A percentile compares a stretch with the other conserved stretches of the same genome.
These are phyloP conservation scores for Pteruthius melanotis DNA, from an alignment of 2,113 vertebrate species.

Conservation along the genomic window DNA sequence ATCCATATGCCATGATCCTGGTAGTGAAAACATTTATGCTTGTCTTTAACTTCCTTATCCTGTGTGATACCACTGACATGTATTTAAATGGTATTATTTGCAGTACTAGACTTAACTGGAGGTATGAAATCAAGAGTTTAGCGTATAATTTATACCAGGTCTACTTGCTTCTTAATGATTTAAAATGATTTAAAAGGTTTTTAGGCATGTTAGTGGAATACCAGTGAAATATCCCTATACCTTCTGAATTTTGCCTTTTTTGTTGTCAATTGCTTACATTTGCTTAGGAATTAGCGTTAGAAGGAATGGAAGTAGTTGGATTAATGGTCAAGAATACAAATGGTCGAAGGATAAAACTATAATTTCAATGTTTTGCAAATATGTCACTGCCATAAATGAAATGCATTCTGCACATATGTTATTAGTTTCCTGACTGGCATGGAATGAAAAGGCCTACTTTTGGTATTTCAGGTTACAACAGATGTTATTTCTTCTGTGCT, in stretches of 20 bases:
- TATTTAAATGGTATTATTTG: neutral
- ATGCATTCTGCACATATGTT: neutral
- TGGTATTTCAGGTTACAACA: constrained; percentile 33
- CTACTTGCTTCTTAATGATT: neutral
- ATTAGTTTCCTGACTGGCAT: constrained; percentile 18
- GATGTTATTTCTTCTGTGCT: constrained; percentile 18
- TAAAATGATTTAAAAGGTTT: neutral
- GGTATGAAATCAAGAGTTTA: neutral
- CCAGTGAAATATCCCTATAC: neutral
- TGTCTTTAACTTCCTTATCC: neutral
- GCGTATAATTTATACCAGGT: neutral
- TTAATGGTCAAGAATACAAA: neutral
- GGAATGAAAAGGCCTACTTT: constrained; percentile 32
- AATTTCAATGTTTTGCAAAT: neutral
- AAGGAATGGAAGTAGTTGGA: neutral
- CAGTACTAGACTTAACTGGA: neutral
- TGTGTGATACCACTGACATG: neutral
- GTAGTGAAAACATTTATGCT: neutral
- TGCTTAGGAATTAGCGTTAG: neutral
- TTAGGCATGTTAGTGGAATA: neutral
- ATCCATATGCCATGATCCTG: neutral
- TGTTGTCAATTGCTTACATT: neutral
- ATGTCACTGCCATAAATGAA: neutral
- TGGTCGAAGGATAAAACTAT: neutral
- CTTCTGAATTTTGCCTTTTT: neutral